phyloP scores from a whole-genome alignment of 2,888 invertebrate species.

The Nymphalis polychloros region DNA sequence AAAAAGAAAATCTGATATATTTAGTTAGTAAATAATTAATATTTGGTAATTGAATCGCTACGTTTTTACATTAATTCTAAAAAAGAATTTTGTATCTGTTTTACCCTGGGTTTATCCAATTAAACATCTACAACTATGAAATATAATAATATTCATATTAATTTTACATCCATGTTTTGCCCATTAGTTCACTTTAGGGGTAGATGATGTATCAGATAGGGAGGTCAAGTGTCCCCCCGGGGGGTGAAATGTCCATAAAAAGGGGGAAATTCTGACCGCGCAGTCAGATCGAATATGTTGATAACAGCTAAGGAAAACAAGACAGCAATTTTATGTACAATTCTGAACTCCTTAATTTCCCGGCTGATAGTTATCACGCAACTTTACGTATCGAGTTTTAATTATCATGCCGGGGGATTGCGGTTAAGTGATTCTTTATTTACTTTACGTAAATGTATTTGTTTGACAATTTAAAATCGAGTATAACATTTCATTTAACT shows the following conservation, averaged over 20 bases:
- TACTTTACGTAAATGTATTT: conserved; percentile 28
- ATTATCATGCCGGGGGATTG: conserved; percentile 55
- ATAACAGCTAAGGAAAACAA: conserved; percentile 72
- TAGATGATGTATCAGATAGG: conserved; percentile 79
- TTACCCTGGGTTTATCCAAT: no score
- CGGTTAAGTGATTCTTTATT: conserved; percentile 47
- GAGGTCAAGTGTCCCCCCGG: conserved; percentile 79
- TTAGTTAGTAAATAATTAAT: no score
- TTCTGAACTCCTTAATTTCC: conserved; percentile 77
- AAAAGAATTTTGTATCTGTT: not conserved
- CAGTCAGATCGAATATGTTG: conserved; percentile 75
- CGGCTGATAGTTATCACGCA: conserved; percentile 68
- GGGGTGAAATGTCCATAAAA: conserved; percentile 79
- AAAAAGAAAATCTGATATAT: no score
- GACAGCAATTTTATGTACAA: conserved; percentile 77
- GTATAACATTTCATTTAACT: no score
- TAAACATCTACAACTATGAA: no score
- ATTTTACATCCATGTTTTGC: conserved; percentile 52
- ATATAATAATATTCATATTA: conserved; percentile 35
- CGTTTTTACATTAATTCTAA: not conserved
- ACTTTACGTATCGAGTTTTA: conserved; percentile 71
- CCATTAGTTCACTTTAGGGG: conserved; percentile 78
- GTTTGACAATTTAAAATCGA: conserved; percentile 2
- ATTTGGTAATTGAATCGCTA: no score
- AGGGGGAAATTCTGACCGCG: conserved; percentile 76